These are phyloP conservation scores for Drosophila algonquin DNA, from an alignment of 2,888 invertebrate genomes.

Conservation along the genomic window DNA sequence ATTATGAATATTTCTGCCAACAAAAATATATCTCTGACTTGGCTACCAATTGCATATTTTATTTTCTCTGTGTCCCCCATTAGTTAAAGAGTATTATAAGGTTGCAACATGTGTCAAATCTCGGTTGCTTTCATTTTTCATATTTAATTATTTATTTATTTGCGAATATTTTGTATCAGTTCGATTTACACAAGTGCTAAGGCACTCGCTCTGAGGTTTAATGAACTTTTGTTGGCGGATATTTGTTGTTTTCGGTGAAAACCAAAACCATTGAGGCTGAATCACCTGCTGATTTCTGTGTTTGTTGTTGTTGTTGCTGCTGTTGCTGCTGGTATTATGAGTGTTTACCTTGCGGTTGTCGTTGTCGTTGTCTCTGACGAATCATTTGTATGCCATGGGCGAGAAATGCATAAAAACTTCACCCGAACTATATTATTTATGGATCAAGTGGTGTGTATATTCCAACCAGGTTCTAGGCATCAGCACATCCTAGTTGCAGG, in stretches of 20 bases:
- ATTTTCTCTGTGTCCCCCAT: not conserved
- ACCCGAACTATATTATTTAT: slow-evolving; percentile 63
- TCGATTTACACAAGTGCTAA: slow-evolving; percentile 52
- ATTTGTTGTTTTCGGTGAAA: slow-evolving; percentile 64
- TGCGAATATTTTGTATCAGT: slow-evolving; percentile 57
- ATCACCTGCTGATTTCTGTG: slow-evolving; percentile 52
- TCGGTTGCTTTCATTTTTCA: slow-evolving; percentile 41
- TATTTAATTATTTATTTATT: slow-evolving; percentile 66
- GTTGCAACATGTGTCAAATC: slow-evolving; percentile 38
- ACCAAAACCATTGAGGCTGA: slow-evolving; percentile 65
- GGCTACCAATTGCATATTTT: slow-evolving; percentile 2
- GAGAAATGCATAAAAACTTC: slow-evolving; percentile 57
- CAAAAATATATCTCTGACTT: not conserved
- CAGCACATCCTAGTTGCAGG: slow-evolving; percentile 56
- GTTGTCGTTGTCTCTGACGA: slow-evolving; percentile 9
- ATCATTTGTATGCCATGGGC: slow-evolving; percentile 69
- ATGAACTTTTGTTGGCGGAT: slow-evolving; percentile 64
- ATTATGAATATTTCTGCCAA: not conserved
- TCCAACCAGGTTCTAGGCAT: slow-evolving; percentile 55
- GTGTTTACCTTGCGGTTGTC: slow-evolving; percentile 54
- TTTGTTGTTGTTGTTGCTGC: slow-evolving; percentile 28
- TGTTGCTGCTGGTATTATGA: slow-evolving; percentile 35
- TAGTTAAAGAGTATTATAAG: slow-evolving; percentile 23
- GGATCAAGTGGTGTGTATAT: slow-evolving; percentile 46
- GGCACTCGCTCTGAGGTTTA: slow-evolving; percentile 53